Evolutionary conservation across 2,888 invertebrate genomes (phyloP), one percentile per base, ranked within the genome.

Genomic region (Calliphora vomitoria): DNA sequence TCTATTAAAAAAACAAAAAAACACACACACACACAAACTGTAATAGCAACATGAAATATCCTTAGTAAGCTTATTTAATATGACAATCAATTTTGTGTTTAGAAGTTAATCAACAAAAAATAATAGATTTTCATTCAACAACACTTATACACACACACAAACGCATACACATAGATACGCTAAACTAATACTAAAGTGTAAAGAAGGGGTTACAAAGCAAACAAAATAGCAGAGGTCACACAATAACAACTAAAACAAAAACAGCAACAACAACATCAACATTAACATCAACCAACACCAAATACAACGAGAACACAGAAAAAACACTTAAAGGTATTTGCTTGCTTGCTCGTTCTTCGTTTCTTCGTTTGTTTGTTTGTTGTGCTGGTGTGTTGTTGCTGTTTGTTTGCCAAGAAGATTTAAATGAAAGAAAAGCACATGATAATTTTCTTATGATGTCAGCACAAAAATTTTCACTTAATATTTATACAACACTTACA

Each of bases 41-140:
- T 13, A 58, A 35, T 35, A 6, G 35, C 8, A 53, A 74, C n/a
- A 53, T 15, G 41, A 69, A 80, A 85, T 69, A 75, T 75, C 75
- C 80, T 75, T 50, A 68, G 75, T 69, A 64, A 81, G 80, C 85
- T 47, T 69, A 55, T 85, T 85, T 81, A 79, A 74, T 87, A 82
- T 82, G 87, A 87, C 85, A 87, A 85, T 85, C 85, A 87, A 85
- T 87, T 85, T 85, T 82, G 82, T 79, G 69, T 85, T 82, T 75
- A 62, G 55, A 82, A 87, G 85, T 87, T 85, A 87, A 85, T 87
- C 79, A 87, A 85, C 53, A 85, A 85, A 85, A 85, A 80, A 69
- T 75, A 75, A 85, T 62, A 50, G 62, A 64, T 62, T 75, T 64
- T 69, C 35, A 62, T 66, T 25, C 20, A 11, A 53, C 3, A 72